Evolutionary conservation across 2,113 vertebrate genomes (phyloP), one percentile per base, ranked within the genome.

Genomic region (Myanophis thanlyinensis): DNA sequence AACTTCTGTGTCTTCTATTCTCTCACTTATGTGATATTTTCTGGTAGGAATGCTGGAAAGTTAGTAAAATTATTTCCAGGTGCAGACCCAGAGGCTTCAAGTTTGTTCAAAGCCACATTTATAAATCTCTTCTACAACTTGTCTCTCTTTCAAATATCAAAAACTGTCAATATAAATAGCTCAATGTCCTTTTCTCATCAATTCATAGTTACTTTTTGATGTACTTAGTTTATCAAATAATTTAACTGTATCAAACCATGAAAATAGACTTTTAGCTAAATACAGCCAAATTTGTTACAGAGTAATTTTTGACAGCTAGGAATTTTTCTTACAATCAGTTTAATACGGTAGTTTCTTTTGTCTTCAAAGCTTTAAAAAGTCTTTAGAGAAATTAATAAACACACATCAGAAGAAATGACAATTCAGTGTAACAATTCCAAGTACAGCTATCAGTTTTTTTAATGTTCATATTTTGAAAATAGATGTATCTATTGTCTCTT

Each of bases 1-100:
- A 94, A 91, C 90, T 18, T 0, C 23, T 53, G 27, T 27, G 44
- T 91, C 51, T 86, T 46, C 15, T 86, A 0, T 13, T 54, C 88
- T 94, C 2, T 87, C 49, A 93, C 25, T 51, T 62, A 9, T 27
- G 88, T 46, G 62, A 90, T 46, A 40, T 13, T 89, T 89, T 89
- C 90, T 90, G 48, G 20, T 51, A 85, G 1, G 2, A 92, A 4
- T 0, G 0, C 48, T 90, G 30, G 91, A 46, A 94, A 96, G 86
- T 88, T 2, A 93, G 91, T 30, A 18, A 59, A 67, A 93, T 93
- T 52, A 13, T 93, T 93, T 86, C 84, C 7, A 5, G 93, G 6
- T 48, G 54, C 25, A 94, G 12, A 27, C 51, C 46, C 20, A 53
- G 44, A 94, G 27, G 4, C 94, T 89, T 46, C 93, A 87, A 8